A percentile compares a stretch with the other conserved stretches of the same genome.
These are phyloP conservation scores for Petrolisthes manimaculis DNA, from an alignment of 2,888 invertebrate species.

Conservation along the genomic window DNA sequence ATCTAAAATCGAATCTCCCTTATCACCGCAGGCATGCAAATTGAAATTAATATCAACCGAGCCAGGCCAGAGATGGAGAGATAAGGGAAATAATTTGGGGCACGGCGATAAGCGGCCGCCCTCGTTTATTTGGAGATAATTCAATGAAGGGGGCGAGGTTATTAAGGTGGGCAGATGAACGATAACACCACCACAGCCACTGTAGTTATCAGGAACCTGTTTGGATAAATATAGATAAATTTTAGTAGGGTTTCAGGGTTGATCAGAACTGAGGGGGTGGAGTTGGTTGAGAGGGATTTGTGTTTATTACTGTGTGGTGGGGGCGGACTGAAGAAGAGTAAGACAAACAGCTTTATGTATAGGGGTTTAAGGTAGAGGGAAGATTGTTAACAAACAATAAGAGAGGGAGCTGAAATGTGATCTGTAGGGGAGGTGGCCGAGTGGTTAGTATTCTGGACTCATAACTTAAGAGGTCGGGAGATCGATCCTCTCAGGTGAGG, in stretches of 20 bases:
- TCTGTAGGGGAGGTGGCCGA: too few relatives aligned
- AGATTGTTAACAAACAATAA: too few relatives aligned
- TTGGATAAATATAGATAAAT: conserved; percentile 12
- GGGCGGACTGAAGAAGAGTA: too few relatives aligned
- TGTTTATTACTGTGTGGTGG: too few relatives aligned
- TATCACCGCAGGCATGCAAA: background rate
- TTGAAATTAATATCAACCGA: background rate
- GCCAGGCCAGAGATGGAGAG: background rate
- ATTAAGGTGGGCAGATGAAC: background rate
- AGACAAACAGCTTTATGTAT: too few relatives aligned
- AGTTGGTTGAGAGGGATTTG: too few relatives aligned
- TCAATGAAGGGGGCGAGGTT: conserved; percentile 20
- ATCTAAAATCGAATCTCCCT: background rate
- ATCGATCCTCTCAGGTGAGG: too few relatives aligned
- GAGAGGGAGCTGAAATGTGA: too few relatives aligned
- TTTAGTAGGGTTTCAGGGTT: background rate
- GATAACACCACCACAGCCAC: conserved; percentile 15
- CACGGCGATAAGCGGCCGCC: background rate
- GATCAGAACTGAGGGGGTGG: background rate
- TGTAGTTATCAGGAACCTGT: conserved; percentile 21
- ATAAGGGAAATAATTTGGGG: background rate
- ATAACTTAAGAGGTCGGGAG: too few relatives aligned
- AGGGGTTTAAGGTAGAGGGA: too few relatives aligned
- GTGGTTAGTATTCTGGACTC: too few relatives aligned
- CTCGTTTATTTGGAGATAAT: conserved; percentile 30